phyloP scores from a whole-genome alignment of 2,797 vertebrate species.

The Diglossa cyanea region DNA sequence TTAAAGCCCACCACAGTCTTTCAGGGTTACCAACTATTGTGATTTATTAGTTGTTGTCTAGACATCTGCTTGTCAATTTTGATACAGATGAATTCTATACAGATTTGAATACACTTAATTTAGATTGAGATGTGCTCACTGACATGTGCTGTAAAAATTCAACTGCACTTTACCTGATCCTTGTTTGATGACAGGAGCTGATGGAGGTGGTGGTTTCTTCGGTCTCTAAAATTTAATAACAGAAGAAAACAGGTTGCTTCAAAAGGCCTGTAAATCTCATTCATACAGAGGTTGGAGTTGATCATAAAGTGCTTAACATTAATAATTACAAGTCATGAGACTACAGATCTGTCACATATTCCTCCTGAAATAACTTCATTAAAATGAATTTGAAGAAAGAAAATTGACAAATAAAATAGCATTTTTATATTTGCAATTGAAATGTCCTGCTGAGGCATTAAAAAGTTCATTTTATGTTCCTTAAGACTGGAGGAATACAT shows the following conservation, averaged over 20 bases:
- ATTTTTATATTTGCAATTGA: slow-evolving; percentile 36
- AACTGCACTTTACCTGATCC: slow-evolving; percentile 81
- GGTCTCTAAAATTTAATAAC: slow-evolving; percentile 86
- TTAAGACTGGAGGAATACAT: slow-evolving; percentile 31
- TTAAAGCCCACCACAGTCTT: not conserved
- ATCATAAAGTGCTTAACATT: not conserved
- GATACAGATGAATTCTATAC: not conserved
- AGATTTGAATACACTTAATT: not conserved
- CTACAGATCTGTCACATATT: not conserved
- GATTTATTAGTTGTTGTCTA: not conserved
- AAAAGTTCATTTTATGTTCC: slow-evolving; percentile 22
- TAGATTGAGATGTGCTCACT: not conserved
- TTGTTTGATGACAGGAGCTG: slow-evolving; percentile 86
- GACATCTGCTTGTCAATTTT: not conserved
- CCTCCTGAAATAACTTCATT: slow-evolving; percentile 35
- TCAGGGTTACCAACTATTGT: not conserved
- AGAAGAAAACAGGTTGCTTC: slow-evolving; percentile 41
- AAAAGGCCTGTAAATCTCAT: not conserved
- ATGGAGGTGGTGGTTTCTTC: slow-evolving; percentile 96
- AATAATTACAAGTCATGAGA: slow-evolving; percentile 23
- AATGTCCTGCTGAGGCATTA: not conserved
- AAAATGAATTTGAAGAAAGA: slow-evolving; percentile 4
- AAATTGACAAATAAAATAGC: slow-evolving; percentile 30
- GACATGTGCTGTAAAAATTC: not conserved
- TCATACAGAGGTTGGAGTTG: not conserved